Conservation (phyloP, 2,797 vertebrate genomes). For the Loriculus beryllinus region DNA sequence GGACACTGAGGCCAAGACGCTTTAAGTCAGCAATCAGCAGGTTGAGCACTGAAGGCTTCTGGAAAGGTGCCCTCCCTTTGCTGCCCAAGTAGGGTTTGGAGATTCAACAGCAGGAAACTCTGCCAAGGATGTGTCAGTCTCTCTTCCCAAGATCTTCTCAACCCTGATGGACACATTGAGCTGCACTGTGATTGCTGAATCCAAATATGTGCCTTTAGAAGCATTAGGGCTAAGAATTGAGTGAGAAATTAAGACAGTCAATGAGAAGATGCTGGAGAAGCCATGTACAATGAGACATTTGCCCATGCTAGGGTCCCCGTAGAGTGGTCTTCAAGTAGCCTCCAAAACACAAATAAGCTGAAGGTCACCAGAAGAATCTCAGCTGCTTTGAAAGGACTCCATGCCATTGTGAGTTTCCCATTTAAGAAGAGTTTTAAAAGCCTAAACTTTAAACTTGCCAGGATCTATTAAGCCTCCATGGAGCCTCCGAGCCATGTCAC, state of each 20-base stretch:
- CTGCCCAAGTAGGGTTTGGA: background rate
- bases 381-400: background rate
- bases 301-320: fast-evolving
- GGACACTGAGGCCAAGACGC: background rate
- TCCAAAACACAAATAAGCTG: background rate
- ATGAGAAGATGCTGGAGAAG: background rate
- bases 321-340: background rate
- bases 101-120: background rate
- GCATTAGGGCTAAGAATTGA: background rate
- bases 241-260: fast-evolving
- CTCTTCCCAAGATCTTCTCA: background rate
- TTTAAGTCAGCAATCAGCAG: background rate
- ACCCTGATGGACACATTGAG: background rate
- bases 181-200: background rate
- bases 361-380: fast-evolving
- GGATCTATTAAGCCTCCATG: background rate
- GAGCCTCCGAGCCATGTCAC: background rate
- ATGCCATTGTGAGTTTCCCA: background rate
- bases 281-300: fast-evolving
- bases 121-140: background rate
- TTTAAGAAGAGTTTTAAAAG: background rate
- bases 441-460: background rate
- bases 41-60: background rate
- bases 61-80: background rate
- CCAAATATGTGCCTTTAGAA: background rate